A percentile compares a stretch with the other conserved stretches of the same genome.
These are phyloP conservation scores for Cylindroiulus punctatus DNA, from an alignment of 2,888 invertebrate genomes.

Conservation along the genomic window DNA sequence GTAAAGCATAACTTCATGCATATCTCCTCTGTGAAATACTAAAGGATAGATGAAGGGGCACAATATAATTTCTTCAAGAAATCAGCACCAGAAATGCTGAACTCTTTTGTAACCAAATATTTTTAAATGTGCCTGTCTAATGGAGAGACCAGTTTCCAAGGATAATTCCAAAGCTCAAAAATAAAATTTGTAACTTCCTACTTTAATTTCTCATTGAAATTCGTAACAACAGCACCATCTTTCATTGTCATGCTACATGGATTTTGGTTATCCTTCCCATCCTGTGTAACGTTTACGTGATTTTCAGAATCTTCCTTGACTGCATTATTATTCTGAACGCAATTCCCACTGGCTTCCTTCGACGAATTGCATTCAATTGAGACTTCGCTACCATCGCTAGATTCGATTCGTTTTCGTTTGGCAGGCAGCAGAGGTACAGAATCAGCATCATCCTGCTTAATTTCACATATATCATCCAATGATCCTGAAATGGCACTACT, in stretches of 20 bases:
- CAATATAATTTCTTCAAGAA: background rate
- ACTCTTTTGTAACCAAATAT: background rate
- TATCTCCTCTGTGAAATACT: background rate
- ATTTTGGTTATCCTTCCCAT: slow-evolving; percentile 49
- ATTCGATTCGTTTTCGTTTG: slow-evolving; percentile 43
- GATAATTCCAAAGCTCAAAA: slow-evolving; percentile 38
- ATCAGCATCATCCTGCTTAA: background rate
- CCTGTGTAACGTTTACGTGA: slow-evolving; percentile 5
- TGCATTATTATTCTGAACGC: slow-evolving; percentile 37
- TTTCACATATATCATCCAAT: slow-evolving; percentile 4
- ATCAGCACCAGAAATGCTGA: background rate
- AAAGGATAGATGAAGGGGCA: background rate
- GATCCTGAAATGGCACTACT: slow-evolving; percentile 22
- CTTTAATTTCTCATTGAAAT: slow-evolving; percentile 56
- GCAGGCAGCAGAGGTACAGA: slow-evolving; percentile 5
- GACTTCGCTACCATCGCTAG: background rate
- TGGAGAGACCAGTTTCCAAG: background rate
- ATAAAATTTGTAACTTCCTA: slow-evolving; percentile 25
- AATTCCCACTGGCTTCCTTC: background rate
- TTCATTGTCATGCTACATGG: slow-evolving; percentile 55
- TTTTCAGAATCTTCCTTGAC: slow-evolving; percentile 17
- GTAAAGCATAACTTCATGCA: slow-evolving; percentile 30
- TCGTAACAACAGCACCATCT: slow-evolving; percentile 56
- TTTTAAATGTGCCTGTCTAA: background rate
- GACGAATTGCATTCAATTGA: background rate